Evolutionary conservation across 1,140 invertebrate species (phyloP).

Genomic region (Papilio dardanus): DNA sequence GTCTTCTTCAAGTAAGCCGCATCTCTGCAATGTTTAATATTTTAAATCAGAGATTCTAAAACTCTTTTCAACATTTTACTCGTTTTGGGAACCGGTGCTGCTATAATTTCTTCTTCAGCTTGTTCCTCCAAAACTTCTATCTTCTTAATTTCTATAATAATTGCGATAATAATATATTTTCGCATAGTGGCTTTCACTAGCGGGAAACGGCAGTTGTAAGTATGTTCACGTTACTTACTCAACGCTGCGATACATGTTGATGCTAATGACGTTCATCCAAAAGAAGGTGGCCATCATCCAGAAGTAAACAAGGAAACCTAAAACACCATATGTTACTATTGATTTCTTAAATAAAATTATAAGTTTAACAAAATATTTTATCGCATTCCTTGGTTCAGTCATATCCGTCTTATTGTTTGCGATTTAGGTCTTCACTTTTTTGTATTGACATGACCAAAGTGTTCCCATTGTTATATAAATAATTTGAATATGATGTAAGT

Average conservation of each 20-base stretch:
- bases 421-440: not conserved
- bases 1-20: slow-evolving; percentile 68
- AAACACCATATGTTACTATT: slow-evolving; percentile 37
- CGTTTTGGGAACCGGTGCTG: too few species aligned
- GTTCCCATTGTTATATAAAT: not conserved
- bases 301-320: slow-evolving; percentile 85
- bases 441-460: not conserved
- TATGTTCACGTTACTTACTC: slow-evolving; percentile 80
- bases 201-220: too few species aligned
- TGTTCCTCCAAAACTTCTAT: too few species aligned
- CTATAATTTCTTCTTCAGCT: too few species aligned
- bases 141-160: too few species aligned
- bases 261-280: slow-evolving; percentile 86
- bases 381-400: not conserved
- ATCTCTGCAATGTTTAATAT: slow-evolving; percentile 53
- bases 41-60: not conserved
- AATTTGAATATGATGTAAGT: slow-evolving; percentile 40
- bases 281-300: slow-evolving; percentile 86
- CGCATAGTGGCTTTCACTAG: too few species aligned
- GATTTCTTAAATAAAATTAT: not conserved
- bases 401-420: not conserved
- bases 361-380: not conserved
- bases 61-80: not conserved
- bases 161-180: too few species aligned
- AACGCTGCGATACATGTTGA: slow-evolving; percentile 85